Base-by-base conservation (phyloP, 2,888 invertebrate genomes). In the Maniola hyperantus region DNA sequence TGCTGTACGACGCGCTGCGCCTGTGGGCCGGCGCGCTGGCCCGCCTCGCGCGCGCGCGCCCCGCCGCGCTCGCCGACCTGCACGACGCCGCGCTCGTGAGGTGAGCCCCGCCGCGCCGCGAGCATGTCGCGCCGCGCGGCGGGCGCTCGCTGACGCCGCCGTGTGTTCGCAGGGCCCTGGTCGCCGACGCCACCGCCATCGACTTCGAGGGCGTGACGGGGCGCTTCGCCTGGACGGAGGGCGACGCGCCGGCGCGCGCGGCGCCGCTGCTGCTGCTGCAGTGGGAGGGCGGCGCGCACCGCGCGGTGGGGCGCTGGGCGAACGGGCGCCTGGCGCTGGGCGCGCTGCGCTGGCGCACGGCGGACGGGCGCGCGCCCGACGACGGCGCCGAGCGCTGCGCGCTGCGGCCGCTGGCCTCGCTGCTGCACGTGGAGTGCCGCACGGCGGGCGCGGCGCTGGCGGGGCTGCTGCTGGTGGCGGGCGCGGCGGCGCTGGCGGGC, bases 281-380 rank as follows among this genome's bases (percentile, higher is more conserved):
- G 77, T 96, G 97, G 71, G 96, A 77, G 66, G 74, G 72, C 6
- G 74, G 70, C n/a, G 10, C 64, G 64, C 66, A 73, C 95, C 96
- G 10, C 94, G 93, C 79, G 92, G 94, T 80, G 87, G 95, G 81
- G 94, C 95, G 95, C 95, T 95, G 39, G 94, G 95, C 95, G 7
- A 96, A 96, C 0, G 96, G 96, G 96, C 84, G 96, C 96, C 84
- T 95, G 36, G 96, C 97, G 0, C 88, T 95, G 95, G 86, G 94
- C 0, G 89, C 92, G 34, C 88, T 59, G 85, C 94, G 71, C 13
- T 97, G 97, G 97, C 85, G 94, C 54, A 95, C 95, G 0, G 74
- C 85, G 0, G 93, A 94, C 75, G 94, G 94, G 1, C 79, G 79
- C 42, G 84, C 80, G 66, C 97, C 97, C 66, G 97, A 97, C 0